Evolutionary conservation across 30 jellyfish, hydroid and myxozoan species (phyloP).

Genomic region (Hydractinia symbiolongicarpus): DNA sequence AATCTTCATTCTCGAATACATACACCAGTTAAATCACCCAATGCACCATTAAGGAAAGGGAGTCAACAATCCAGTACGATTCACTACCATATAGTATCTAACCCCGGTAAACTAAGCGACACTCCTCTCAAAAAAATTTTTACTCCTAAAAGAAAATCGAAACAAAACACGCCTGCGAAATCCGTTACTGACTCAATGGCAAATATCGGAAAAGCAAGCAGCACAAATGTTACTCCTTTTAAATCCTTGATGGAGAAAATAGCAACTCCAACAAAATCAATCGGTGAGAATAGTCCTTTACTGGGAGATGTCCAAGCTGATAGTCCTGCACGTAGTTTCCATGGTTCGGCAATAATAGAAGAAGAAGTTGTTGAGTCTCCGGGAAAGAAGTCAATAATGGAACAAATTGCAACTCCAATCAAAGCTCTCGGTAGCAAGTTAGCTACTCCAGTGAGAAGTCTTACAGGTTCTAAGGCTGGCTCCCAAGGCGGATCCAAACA

Average conservation of each 20-base stretch:
- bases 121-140: conserved; percentile 23
- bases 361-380: conserved; percentile 19
- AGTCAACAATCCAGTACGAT: conserved; percentile 30
- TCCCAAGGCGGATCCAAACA: neutral
- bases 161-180: neutral
- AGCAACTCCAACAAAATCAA: conserved; percentile 23
- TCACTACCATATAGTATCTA: conserved; percentile 37
- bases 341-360: neutral
- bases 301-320: neutral
- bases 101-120: conserved; percentile 24
- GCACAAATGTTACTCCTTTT: conserved; percentile 30
- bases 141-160: conserved; percentile 20
- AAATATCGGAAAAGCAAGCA: neutral
- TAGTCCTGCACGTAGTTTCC: neutral
- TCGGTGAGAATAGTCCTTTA: conserved; percentile 19
- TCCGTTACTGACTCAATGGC: neutral
- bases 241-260: conserved; percentile 10
- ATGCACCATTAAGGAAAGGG: conserved; percentile 7
- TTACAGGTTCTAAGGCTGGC: conserved; percentile 9
- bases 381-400: conserved; percentile 21
- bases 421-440: conserved; percentile 31
- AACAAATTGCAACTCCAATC: conserved; percentile 37
- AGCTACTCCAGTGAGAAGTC: conserved; percentile 24
- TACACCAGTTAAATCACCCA: neutral
- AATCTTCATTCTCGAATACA: neutral